Conservation (phyloP, 2,888 invertebrate genomes). For the Diaprepes abbreviatus region DNA sequence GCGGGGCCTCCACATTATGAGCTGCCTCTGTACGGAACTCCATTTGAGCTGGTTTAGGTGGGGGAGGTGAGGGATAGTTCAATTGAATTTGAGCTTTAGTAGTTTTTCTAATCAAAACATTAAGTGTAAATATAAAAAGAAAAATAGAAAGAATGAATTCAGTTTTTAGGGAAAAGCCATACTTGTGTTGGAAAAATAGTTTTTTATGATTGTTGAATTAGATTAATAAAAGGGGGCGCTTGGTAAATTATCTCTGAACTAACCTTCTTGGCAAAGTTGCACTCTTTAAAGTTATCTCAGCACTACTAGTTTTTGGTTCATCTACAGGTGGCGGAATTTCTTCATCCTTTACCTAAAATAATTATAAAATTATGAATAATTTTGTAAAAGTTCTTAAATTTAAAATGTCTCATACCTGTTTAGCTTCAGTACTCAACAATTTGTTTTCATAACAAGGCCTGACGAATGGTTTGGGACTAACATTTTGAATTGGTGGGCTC, state of each 20-base stretch:
- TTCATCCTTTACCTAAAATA: slow-evolving; percentile 47
- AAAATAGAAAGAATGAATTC: too few relatives aligned
- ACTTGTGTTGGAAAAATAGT: too few relatives aligned
- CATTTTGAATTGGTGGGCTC: slow-evolving; percentile 55
- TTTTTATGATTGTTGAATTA: too few relatives aligned
- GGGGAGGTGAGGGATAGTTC: slow-evolving; percentile 67
- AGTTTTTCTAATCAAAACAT: slow-evolving; percentile 66
- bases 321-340: slow-evolving; percentile 55
- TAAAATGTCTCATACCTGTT: slow-evolving; percentile 47
- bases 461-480: slow-evolving; percentile 60
- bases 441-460: slow-evolving; percentile 56
- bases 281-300: slow-evolving; percentile 77
- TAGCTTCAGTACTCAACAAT: slow-evolving; percentile 49
- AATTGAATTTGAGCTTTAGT: slow-evolving; percentile 76
- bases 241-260: too few relatives aligned
- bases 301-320: slow-evolving; percentile 72
- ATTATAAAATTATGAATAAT: background rate
- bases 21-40: slow-evolving; percentile 75
- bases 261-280: slow-evolving; percentile 75
- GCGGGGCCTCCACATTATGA: slow-evolving; percentile 69
- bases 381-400: background rate
- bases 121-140: too few relatives aligned
- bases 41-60: slow-evolving; percentile 63
- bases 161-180: too few relatives aligned
- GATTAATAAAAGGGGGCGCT: too few relatives aligned